These are phyloP conservation scores for Cordilura impudica DNA, from an alignment of 2,888 invertebrate species.

Conservation along the genomic window DNA sequence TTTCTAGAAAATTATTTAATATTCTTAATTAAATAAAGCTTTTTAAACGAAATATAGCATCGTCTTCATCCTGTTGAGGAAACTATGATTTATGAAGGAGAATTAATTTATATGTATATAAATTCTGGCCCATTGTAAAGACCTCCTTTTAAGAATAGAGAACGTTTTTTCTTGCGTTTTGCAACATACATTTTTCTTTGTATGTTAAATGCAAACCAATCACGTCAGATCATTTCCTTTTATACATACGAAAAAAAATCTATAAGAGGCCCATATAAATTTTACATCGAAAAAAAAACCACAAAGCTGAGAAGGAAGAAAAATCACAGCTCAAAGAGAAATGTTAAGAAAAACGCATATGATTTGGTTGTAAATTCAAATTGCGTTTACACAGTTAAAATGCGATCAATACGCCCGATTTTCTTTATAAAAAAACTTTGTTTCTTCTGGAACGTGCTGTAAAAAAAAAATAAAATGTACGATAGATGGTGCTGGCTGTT, in stretches of 20 bases:
- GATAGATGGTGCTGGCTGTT: constrained; percentile 2
- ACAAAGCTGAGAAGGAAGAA: constrained; percentile 12
- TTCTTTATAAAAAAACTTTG: constrained; percentile 40
- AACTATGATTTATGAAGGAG: too few species aligned
- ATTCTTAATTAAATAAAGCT: too few species aligned
- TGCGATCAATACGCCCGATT: constrained; percentile 62
- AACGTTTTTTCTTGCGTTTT: not conserved
- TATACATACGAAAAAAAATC: constrained; percentile 5
- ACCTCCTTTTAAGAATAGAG: constrained; percentile 11
- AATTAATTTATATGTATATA: too few species aligned
- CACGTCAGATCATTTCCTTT: constrained; percentile 48
- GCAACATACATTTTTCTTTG: constrained; percentile 17
- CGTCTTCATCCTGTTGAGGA: too few species aligned
- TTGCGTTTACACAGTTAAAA: constrained; percentile 62
- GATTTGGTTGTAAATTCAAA: constrained; percentile 61
- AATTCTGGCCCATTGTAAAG: not conserved
- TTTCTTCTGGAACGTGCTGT: constrained; percentile 27
- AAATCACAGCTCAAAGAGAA: constrained; percentile 32
- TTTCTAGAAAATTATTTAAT: too few species aligned
- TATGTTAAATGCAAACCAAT: constrained; percentile 58
- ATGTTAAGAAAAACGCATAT: constrained; percentile 50
- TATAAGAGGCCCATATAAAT: constrained; percentile 42
- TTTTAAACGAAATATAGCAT: too few species aligned
- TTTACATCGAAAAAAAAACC: constrained; percentile 28
- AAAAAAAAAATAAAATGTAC: constrained; percentile 14